Evolutionary conservation across 2,113 vertebrate species (phyloP), one percentile per base, ranked within the genome.

Genomic region (Talpa occidentalis): DNA sequence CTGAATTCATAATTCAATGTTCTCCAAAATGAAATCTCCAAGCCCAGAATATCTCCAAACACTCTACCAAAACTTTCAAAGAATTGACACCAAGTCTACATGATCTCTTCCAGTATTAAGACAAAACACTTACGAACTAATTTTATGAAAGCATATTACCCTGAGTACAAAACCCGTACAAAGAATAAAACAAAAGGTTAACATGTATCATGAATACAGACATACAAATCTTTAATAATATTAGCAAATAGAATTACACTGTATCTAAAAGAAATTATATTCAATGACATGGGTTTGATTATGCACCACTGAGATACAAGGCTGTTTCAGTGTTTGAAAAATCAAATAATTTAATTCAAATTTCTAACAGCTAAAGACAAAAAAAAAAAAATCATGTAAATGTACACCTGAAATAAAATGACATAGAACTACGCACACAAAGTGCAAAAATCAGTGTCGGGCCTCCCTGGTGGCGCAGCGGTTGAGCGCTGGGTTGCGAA

Each of bases 1-100:
- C 44, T 44, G 44, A 44, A 10, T 93, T 95, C 44, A 64, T 91
- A 95, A 30, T 60, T 85, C 47, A 83, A 74, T 94, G 56, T 83
- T 32, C 52, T 26, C 49, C 49, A 52, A 52, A 52, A 52, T 52
- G 49, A 52, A 52, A 52, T 52, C 49, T 52, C 10, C 49, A 52
- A 8, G 56, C 5, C 22, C 56, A 59, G 56, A 59, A 24, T 24
- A 22, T 59, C 56, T 22, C 56, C 5, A 22, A 8, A 59, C 24
- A 60, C 26, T 42, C 40, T 24, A 28, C 59, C 54, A 35, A 79
- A 79, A 40, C 9, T 17, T 40, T 79, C 37, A 79, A 59, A 79
- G 54, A 60, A 79, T 42, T 40, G 40, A 79, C 69, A 70, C 37
- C 24, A 59, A 59, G 37, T 40, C 52, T 40, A 40, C 35, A 40